Conservation (phyloP, 1,140 invertebrate genomes). For the Drosophila baimaii region DNA sequence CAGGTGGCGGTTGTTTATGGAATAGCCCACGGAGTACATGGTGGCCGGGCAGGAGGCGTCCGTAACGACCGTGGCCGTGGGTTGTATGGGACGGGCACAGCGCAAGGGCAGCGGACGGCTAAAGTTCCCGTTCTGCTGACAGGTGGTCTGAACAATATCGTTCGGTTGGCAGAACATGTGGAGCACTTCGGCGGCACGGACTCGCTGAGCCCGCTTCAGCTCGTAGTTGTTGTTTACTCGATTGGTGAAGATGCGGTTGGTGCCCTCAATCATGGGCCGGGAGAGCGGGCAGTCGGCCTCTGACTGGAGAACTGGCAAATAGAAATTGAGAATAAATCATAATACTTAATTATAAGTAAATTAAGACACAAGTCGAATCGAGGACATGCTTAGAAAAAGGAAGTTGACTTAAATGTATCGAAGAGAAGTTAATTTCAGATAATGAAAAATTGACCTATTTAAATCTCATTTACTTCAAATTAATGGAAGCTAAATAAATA, state of each 20-base stretch:
- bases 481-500: too few species aligned
- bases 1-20: constrained; percentile 17
- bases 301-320: constrained; percentile 25
- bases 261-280: constrained; percentile 49
- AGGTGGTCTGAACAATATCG: constrained; percentile 34
- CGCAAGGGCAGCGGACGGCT: constrained; percentile 30
- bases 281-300: constrained; percentile 32
- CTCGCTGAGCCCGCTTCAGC: constrained; percentile 23
- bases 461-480: too few species aligned
- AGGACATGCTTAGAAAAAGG: too few species aligned
- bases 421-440: too few species aligned
- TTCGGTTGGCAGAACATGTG: constrained; percentile 40
- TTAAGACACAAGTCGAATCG: too few species aligned
- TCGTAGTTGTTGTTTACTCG: constrained; percentile 17
- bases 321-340: too few species aligned
- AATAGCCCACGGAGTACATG: constrained; percentile 50
- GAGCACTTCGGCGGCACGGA: constrained; percentile 24
- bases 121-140: constrained; percentile 9
- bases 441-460: too few species aligned
- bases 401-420: too few species aligned
- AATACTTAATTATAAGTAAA: too few species aligned
- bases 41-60: constrained; percentile 36
- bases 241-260: constrained; percentile 41
- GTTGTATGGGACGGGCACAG: constrained; percentile 20
- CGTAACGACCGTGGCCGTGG: constrained; percentile 20